These are phyloP conservation scores for Hirudinaria manillensis DNA, from an alignment of 2,888 invertebrate genomes.

Conservation along the genomic window DNA sequence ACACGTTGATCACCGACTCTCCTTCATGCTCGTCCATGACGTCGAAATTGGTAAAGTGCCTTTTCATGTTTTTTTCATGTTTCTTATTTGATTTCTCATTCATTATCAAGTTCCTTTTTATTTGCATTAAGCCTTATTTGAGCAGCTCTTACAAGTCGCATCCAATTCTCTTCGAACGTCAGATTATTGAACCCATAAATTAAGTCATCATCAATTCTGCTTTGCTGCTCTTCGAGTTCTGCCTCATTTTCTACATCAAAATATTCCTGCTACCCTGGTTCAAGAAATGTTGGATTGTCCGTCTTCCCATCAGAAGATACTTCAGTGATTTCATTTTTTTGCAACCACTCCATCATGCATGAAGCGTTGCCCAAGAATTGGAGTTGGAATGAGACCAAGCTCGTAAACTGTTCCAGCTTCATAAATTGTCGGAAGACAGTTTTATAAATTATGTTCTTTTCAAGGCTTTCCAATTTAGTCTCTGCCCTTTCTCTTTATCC, in stretches of 20 bases:
- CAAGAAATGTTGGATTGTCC: not conserved
- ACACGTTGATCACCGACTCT: constrained; percentile 40
- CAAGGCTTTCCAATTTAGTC: constrained; percentile 37
- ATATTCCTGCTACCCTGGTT: constrained; percentile 23
- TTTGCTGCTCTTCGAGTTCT: constrained; percentile 8
- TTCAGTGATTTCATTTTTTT: not conserved
- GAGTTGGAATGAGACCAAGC: not conserved
- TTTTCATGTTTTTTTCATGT: constrained; percentile 28
- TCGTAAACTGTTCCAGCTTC: constrained; percentile 20
- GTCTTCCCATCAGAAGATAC: not conserved
- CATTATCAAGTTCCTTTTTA: not conserved
- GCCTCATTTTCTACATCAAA: constrained; percentile 18
- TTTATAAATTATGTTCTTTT: constrained; percentile 43
- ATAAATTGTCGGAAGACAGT: constrained; percentile 38
- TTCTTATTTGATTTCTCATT: constrained; percentile 32
- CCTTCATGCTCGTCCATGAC: constrained; percentile 43
- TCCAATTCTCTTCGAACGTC: not conserved
- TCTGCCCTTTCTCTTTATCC: constrained; percentile 25
- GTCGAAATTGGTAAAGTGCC: constrained; percentile 39
- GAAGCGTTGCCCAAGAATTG: not conserved
- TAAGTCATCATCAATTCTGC: not conserved
- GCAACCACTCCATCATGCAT: not conserved
- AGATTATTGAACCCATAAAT: not conserved
- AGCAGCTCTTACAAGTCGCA: not conserved
- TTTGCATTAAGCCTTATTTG: not conserved